Conservation (phyloP, 53 echinoderm and acorn worm genomes). For the Echinometra lucunter region DNA sequence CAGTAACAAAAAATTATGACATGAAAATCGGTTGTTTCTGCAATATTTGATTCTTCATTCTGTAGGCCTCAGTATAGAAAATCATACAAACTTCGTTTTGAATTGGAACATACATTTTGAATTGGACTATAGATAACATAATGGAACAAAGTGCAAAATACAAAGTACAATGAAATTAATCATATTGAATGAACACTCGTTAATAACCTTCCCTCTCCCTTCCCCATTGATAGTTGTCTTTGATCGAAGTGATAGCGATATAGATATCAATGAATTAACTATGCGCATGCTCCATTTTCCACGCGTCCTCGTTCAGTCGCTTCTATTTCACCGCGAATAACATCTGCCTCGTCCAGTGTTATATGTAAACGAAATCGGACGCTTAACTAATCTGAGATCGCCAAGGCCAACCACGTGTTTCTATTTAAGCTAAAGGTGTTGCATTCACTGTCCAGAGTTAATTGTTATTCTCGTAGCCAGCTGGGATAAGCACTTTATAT, state of each 20-base stretch:
- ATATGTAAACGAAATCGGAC: conserved; percentile 61
- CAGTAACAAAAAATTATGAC: neutral
- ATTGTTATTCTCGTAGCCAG: conserved; percentile 25
- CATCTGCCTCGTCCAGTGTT: conserved; percentile 54
- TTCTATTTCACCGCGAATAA: conserved; percentile 38
- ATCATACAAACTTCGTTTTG: too few species aligned
- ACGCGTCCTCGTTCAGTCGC: conserved; percentile 35
- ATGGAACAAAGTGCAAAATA: too few species aligned
- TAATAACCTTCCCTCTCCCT: too few species aligned
- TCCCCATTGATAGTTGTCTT: too few species aligned
- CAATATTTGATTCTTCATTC: too few species aligned
- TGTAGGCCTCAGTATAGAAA: too few species aligned
- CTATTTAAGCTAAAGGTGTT: conserved; percentile 37
- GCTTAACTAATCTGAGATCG: conserved; percentile 1
- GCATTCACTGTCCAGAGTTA: conserved; percentile 9
- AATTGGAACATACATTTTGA: too few species aligned
- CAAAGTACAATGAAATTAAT: too few species aligned
- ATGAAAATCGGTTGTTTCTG: too few species aligned
- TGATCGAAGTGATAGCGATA: neutral
- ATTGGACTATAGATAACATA: too few species aligned
- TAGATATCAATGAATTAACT: neutral
- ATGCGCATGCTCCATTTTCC: conserved; percentile 25
- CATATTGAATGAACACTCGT: too few species aligned
- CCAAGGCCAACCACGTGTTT: conserved; percentile 61
- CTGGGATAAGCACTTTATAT: neutral